These are phyloP conservation scores for Crossaster papposus DNA, from an alignment of 53 echinoderm and acorn worm species.

Conservation along the genomic window DNA sequence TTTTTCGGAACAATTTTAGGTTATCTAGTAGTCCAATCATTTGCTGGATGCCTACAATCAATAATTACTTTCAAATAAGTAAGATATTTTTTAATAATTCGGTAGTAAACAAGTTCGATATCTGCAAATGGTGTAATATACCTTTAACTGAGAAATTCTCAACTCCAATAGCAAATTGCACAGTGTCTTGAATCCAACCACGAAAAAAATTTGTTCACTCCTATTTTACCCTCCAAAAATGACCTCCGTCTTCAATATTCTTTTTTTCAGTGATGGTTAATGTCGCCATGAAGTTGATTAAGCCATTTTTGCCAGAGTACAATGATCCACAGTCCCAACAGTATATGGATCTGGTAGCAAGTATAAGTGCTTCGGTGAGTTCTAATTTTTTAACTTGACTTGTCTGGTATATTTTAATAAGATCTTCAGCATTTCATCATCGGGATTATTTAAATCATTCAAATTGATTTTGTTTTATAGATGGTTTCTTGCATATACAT, in stretches of 20 bases:
- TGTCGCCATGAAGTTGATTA: conserved; percentile 26
- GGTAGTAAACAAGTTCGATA: too few relatives aligned
- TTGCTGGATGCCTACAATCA: too few relatives aligned
- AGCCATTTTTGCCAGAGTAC: conserved; percentile 39
- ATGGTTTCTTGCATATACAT: too few relatives aligned
- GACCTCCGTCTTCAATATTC: background rate
- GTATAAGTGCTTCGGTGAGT: conserved; percentile 35
- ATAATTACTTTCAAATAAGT: too few relatives aligned
- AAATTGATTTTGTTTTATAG: too few relatives aligned
- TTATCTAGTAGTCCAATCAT: too few relatives aligned
- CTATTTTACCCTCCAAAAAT: background rate
- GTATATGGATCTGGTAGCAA: conserved; percentile 9
- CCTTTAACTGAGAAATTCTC: background rate
- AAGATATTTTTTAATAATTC: too few relatives aligned
- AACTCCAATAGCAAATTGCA: background rate
- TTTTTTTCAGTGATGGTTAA: conserved; percentile 16
- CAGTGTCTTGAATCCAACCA: background rate
- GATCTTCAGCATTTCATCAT: background rate
- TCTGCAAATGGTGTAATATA: too few relatives aligned
- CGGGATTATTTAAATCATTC: background rate
- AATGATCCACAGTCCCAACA: conserved; percentile 21
- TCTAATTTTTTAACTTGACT: too few relatives aligned
- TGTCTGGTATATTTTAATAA: background rate
- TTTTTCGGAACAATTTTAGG: too few relatives aligned
- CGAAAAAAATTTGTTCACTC: background rate